Evolutionary conservation across 1,140 invertebrate species (phyloP).

Genomic region (Eurosta solidaginis): DNA sequence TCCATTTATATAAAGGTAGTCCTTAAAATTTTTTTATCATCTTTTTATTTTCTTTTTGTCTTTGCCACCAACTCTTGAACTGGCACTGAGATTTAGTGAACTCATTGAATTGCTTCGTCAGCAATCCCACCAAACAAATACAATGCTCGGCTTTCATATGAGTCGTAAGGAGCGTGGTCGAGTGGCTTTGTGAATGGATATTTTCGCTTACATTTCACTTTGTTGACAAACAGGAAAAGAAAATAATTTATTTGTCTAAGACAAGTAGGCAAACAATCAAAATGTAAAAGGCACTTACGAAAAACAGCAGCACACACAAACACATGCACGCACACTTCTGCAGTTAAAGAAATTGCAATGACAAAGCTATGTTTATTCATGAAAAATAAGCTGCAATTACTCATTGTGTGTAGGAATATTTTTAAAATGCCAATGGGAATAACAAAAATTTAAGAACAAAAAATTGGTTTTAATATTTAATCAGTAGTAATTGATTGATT

Average conservation of each 20-base stretch:
- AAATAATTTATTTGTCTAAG: constrained; percentile 23
- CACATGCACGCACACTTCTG: background rate
- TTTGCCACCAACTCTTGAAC: background rate
- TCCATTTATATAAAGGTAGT: too few species aligned
- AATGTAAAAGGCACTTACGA: background rate
- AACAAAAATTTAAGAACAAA: too few species aligned
- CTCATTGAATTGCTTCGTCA: background rate
- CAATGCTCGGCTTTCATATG: background rate
- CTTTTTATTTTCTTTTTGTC: background rate
- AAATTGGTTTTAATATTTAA: too few species aligned
- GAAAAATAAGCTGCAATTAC: too few species aligned
- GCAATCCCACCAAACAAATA: background rate
- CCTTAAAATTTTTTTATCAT: too few species aligned
- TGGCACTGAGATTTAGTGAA: background rate
- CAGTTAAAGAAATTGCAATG: too few species aligned
- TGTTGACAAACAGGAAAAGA: background rate
- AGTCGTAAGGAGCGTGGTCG: background rate
- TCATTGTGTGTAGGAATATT: too few species aligned
- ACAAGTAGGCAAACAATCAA: background rate
- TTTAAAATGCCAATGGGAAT: too few species aligned
- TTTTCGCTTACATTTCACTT: background rate
- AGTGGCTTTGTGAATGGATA: background rate
- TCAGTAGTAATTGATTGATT: too few species aligned
- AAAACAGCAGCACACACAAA: background rate
- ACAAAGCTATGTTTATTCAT: too few species aligned